Percentiles rank a stretch among this genome's conserved stretches.
Conservation (phyloP, 2,797 vertebrate species). For the Gallinago stenura region DNA sequence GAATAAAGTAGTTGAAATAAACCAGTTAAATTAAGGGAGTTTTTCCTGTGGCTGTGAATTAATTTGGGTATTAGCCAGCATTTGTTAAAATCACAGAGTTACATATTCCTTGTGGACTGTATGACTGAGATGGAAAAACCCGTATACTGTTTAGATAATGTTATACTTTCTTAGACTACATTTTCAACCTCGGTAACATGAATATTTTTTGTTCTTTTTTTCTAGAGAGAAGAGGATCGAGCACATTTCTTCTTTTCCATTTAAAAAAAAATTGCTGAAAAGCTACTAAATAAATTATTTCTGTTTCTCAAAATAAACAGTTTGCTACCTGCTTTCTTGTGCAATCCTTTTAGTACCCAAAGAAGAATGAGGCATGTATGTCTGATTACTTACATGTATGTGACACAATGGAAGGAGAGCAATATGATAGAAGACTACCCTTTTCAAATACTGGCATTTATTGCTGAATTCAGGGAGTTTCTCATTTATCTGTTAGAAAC, state of each 20-base stretch:
- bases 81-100: not conserved
- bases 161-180: not conserved
- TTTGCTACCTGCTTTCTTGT: conserved; percentile 42
- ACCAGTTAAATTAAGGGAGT: not conserved
- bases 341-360: conserved; percentile 15
- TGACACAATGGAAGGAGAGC: not conserved
- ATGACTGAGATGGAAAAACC: not conserved
- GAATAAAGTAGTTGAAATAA: not conserved
- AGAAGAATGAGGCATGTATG: not conserved
- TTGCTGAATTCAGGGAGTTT: not conserved
- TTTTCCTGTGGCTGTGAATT: conserved; percentile 21
- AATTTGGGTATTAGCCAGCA: not conserved
- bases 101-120: not conserved
- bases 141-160: not conserved
- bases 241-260: not conserved
- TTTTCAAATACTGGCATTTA: not conserved
- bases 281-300: conserved; percentile 48
- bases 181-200: conserved; percentile 6
- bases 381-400: not conserved
- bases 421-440: not conserved
- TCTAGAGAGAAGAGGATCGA: conserved; percentile 69
- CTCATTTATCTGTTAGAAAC: not conserved
- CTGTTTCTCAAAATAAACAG: conserved; percentile 53
- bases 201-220: conserved; percentile 22
- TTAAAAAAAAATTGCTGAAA: conserved; percentile 30